Evolutionary conservation across 1,140 invertebrate genomes (phyloP).

Genomic region (Drosophila novamexicana): DNA sequence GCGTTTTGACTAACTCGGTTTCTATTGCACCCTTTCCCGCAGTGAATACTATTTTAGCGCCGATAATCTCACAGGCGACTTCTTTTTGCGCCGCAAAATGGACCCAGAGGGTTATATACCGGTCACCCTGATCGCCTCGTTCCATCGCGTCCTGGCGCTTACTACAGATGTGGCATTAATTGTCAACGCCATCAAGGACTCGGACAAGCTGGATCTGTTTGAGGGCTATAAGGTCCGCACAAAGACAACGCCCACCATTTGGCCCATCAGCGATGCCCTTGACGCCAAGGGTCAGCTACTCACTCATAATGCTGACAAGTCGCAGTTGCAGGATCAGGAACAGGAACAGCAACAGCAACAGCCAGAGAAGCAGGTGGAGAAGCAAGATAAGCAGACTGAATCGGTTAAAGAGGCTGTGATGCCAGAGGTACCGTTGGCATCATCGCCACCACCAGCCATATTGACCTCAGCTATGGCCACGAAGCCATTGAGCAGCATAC

Average conservation of each 20-base stretch:
- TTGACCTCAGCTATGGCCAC: slow-evolving; percentile 85
- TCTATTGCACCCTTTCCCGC: slow-evolving; percentile 35
- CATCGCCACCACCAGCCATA: slow-evolving; percentile 69
- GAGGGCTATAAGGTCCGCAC: slow-evolving; percentile 93
- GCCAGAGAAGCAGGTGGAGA: slow-evolving; percentile 10
- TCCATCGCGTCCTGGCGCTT: slow-evolving; percentile 95
- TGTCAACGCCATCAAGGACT: slow-evolving; percentile 91
- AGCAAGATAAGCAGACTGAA: slow-evolving; percentile 55
- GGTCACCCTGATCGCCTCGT: slow-evolving; percentile 96
- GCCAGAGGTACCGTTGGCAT: slow-evolving; percentile 13
- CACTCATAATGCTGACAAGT: slow-evolving; percentile 24
- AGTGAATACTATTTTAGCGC: slow-evolving; percentile 99
- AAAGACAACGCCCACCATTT: slow-evolving; percentile 91
- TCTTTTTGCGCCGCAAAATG: slow-evolving; percentile 99
- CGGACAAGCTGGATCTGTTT: slow-evolving; percentile 92
- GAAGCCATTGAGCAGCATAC: slow-evolving; percentile 87
- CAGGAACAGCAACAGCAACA: slow-evolving; percentile 5
- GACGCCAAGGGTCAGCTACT: slow-evolving; percentile 47
- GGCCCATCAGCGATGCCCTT: slow-evolving; percentile 90
- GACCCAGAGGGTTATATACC: slow-evolving; percentile 96
- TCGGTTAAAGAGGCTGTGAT: slow-evolving; percentile 7
- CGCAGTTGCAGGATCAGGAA: neutral
- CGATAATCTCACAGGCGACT: slow-evolving; percentile 97
- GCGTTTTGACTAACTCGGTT: slow-evolving; percentile 5
- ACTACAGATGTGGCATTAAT: slow-evolving; percentile 94